A percentile compares a stretch with the other conserved stretches of the same genome.
phyloP scores from a whole-genome alignment of 1,140 invertebrate genomes.

The Drepana arcuata region DNA sequence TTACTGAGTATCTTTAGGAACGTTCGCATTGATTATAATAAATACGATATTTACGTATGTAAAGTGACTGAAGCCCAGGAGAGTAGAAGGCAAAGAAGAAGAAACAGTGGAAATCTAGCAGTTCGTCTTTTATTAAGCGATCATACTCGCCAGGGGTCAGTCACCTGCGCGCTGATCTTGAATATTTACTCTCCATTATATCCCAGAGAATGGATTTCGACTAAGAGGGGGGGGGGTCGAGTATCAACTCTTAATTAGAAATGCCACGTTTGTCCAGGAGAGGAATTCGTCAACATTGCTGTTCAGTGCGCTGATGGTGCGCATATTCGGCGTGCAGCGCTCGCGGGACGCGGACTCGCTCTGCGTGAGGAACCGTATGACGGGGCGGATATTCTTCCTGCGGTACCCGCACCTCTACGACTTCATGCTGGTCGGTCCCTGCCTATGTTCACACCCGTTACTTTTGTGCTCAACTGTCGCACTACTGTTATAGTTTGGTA shows the following conservation, averaged over 20 bases:
- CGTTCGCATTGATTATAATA: too few relatives aligned
- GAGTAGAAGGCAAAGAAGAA: neutral
- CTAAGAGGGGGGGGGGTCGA: neutral
- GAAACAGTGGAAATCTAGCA: neutral
- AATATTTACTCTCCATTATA: neutral
- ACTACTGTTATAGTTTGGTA: neutral
- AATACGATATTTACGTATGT: too few relatives aligned
- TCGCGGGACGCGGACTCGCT: constrained; percentile 81
- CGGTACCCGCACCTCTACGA: constrained; percentile 85
- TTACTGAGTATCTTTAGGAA: neutral
- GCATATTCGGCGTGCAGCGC: constrained; percentile 92
- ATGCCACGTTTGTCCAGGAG: constrained; percentile 69
- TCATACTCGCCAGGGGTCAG: neutral
- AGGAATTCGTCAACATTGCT: constrained; percentile 91
- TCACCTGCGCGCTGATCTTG: neutral
- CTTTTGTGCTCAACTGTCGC: too few relatives aligned
- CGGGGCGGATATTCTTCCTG: constrained; percentile 86
- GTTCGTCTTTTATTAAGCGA: neutral
- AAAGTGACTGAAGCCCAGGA: too few relatives aligned
- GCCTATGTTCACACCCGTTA: too few relatives aligned
- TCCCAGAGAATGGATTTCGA: neutral
- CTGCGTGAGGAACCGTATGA: constrained; percentile 84
- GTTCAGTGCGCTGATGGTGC: constrained; percentile 86
- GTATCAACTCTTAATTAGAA: too few relatives aligned
- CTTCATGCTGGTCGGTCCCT: constrained; percentile 79